Evolutionary conservation across 2,113 vertebrate genomes (phyloP).

Genomic region (Melospiza melodia): DNA sequence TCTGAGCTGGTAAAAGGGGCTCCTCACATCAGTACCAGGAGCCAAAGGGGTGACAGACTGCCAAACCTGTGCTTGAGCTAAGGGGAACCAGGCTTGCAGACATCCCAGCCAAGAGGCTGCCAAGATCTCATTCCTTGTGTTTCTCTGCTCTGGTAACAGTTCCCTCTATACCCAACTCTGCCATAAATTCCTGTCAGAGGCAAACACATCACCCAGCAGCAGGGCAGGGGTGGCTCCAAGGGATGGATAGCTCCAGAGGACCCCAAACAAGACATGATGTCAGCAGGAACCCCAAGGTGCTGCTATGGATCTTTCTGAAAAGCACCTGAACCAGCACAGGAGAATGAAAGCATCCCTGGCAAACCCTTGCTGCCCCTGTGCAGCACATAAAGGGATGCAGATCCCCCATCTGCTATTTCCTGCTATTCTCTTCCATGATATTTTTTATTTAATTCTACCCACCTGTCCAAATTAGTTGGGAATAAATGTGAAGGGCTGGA

Average conservation of each 20-base stretch:
- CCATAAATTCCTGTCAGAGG: background rate
- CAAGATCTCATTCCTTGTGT: background rate
- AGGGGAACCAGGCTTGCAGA: background rate
- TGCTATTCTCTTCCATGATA: background rate
- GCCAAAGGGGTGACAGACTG: background rate
- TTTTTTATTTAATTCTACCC: background rate
- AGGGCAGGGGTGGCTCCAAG: background rate
- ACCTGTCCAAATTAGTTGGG: background rate
- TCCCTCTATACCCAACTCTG: background rate
- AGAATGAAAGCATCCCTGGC: background rate
- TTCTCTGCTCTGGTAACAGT: background rate
- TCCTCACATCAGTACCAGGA: background rate
- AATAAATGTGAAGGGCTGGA: background rate
- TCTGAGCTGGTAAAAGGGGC: background rate
- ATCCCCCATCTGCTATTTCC: background rate
- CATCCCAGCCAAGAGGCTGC: background rate
- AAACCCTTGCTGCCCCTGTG: background rate
- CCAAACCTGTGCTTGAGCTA: background rate
- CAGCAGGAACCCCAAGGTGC: background rate
- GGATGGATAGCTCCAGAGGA: background rate
- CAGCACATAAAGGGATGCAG: background rate
- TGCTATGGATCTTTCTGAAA: background rate
- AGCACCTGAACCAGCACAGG: background rate
- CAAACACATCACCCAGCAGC: background rate
- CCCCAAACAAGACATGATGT: background rate